Evolutionary conservation across 2,113 vertebrate genomes (phyloP).

Genomic region (Theropithecus gelada): DNA sequence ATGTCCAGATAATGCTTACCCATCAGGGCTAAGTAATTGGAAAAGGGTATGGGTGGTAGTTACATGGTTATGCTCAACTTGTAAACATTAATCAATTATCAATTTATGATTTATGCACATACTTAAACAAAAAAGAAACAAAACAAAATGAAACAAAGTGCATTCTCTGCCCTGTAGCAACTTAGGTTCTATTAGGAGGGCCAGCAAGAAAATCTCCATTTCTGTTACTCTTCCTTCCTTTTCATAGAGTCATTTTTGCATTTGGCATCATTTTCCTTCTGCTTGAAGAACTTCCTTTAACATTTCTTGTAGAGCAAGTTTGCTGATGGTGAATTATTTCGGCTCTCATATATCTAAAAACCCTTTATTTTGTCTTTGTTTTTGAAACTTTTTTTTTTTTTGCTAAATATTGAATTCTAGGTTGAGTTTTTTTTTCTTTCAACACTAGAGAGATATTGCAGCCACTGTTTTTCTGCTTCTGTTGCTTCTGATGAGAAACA

Average conservation of each 20-base stretch:
- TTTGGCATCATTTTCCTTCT: background rate
- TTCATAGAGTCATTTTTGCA: background rate
- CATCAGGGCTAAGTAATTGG: background rate
- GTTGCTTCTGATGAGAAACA: background rate
- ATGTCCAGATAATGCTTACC: background rate
- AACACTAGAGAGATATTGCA: background rate
- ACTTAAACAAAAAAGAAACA: background rate
- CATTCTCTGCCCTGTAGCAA: background rate
- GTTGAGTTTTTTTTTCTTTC: background rate
- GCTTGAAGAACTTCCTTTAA: background rate
- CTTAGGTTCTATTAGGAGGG: background rate
- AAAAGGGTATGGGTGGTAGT: background rate
- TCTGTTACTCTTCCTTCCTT: background rate
- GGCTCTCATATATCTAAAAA: background rate
- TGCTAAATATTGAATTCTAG: background rate
- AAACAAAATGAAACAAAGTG: background rate
- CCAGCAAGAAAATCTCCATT: background rate
- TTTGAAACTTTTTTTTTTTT: background rate
- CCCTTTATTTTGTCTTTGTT: background rate
- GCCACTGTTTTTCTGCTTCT: background rate
- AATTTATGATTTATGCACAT: background rate
- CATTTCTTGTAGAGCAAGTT: background rate
- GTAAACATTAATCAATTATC: background rate
- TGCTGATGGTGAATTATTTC: background rate
- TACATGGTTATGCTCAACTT: background rate